phyloP scores from a whole-genome alignment of 2,797 vertebrate species.

The Acanthurus tractus region DNA sequence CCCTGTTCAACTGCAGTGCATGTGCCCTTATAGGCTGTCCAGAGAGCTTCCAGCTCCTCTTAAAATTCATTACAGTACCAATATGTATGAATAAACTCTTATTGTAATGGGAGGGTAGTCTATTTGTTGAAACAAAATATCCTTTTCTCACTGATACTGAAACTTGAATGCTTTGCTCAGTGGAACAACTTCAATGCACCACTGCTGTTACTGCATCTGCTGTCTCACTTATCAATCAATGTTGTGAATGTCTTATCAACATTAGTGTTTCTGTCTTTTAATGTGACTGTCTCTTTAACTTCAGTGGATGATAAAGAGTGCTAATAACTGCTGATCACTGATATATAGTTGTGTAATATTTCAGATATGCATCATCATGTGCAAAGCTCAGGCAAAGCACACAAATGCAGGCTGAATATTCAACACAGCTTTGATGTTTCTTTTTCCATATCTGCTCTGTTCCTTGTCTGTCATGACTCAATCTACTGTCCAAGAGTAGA shows the following conservation, averaged over 20 bases:
- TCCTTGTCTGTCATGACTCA: too few species aligned
- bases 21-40: not conserved
- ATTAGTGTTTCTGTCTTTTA: not conserved
- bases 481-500: too few species aligned
- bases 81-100: constrained; percentile 15
- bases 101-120: not conserved
- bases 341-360: not conserved
- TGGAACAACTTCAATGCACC: not conserved
- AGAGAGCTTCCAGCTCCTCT: not conserved
- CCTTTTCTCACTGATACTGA: not conserved
- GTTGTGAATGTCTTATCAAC: too few species aligned
- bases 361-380: not conserved
- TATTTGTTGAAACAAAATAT: too few species aligned
- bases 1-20: too few species aligned
- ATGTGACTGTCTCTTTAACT: not conserved
- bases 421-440: too few species aligned
- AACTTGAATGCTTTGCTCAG: not conserved
- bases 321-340: not conserved
- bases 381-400: not conserved
- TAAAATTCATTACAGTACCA: constrained; percentile 12
- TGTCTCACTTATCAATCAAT: not conserved
- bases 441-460: too few species aligned
- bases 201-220: not conserved
- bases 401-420: not conserved
- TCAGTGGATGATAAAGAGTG: not conserved